Evolutionary conservation across 2,113 vertebrate species (phyloP), one percentile per base, ranked within the genome.

Genomic region (Sylvia atricapilla): DNA sequence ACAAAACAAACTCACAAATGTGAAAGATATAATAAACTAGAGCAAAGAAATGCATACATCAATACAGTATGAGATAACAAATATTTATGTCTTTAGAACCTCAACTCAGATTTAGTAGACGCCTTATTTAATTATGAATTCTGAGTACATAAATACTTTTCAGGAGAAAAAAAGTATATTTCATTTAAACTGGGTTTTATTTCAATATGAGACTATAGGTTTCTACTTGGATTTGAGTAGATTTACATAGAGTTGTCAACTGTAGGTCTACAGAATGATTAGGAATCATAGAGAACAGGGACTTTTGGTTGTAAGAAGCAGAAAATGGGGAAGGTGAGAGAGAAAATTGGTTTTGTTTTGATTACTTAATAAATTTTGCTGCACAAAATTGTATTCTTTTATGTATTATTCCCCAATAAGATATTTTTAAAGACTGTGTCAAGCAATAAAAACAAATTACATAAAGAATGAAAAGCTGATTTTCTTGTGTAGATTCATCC

Each of bases 281-380:
- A 74, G 27, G 28, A 66, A 56, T 41, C 21, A n/a, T 27, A 19
- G 46, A 19, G 15, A 70, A 58, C 0, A 0, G 8, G 1, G 1
- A 13, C 13, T 56, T 85, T 70, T 55, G 15, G 3, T 27, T 8
- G 3, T 31, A 14, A 56, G 37, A 60, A 77, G 28, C 47, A 63
- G 17, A 77, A 73, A 52, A 18, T 59, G 14, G 3, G 31, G 9
- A 21, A 66, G 0, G 2, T 52, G 8, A 62, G 6, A 74, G 10
- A 62, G 4, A 13, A 41, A 55, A 56, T 2, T 55, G 5, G 10
- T 52, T 69, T 78, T 78, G 2, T 64, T 44, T 75, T 70, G 5
- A 33, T 70, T 72, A 53, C 6, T 70, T 31, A 37, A 33, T 44
- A 44, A 10, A 44, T 66, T 59, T 73, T 55, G 43, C 25, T 66